Evolutionary conservation across 30 jellyfish, hydroid and myxozoan species (phyloP).

Genomic region (Chironex yamaguchii): DNA sequence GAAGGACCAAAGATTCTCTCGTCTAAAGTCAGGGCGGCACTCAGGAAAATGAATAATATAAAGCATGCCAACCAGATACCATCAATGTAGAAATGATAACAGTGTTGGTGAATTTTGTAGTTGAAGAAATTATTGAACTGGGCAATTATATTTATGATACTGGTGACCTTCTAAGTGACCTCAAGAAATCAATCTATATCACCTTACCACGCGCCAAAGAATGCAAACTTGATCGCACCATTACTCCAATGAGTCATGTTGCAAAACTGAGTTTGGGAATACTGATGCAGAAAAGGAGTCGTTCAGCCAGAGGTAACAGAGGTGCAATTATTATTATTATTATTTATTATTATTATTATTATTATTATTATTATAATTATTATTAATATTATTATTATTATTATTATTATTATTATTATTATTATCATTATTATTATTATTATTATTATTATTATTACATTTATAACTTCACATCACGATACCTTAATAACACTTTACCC

Average conservation of each 20-base stretch:
- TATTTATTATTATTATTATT: no score
- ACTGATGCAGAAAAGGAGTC: no score
- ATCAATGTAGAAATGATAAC: background rate
- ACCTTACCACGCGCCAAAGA: background rate
- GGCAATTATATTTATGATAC: background rate
- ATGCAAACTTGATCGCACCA: background rate
- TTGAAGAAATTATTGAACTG: background rate
- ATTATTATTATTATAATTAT: no score
- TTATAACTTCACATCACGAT: no score
- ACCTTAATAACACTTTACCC: no score
- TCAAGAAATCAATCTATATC: background rate
- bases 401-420: no score
- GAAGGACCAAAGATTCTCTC: background rate
- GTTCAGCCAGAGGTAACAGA: no score
- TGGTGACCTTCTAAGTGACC: background rate
- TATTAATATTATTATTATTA: no score
- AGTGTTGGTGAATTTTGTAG: background rate
- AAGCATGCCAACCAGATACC: background rate
- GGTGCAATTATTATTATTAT: no score
- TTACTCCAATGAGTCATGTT: background rate
- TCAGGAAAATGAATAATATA: background rate
- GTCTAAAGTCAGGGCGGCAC: background rate
- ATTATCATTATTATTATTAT: no score
- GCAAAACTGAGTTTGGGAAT: background rate
- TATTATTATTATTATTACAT: no score